Evolutionary conservation across 2,797 vertebrate genomes (phyloP), one percentile per base, ranked within the genome.

Genomic region (Leuciscus waleckii): DNA sequence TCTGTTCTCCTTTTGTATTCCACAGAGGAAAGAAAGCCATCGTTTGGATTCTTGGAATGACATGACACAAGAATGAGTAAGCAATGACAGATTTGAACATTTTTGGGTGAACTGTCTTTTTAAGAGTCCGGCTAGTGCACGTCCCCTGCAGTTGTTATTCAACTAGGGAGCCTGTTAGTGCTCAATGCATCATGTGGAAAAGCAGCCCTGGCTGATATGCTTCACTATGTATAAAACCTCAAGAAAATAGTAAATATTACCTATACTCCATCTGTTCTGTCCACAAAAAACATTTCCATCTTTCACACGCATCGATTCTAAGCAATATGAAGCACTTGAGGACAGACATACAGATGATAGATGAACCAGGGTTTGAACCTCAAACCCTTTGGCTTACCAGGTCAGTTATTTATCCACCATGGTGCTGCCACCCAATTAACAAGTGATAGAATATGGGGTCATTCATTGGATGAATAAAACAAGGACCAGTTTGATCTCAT

Each of bases 101-200:
- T 82, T 54, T 61, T 5, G 3, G 51, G 21, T 83, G 23, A 83
- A 75, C 70, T 51, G 70, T 51, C 58, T 32, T 11, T 74, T 82
- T 82, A 74, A 63, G 32, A 51, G 35, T 56, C 56, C 19, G 41
- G 56, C 61, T 74, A 68, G 37, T 68, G 37, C 79, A n/a, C 67
- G 67, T 41, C 56, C 19, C 77, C 39, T 74, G 32, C 82, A 80
- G 81, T 77, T 87, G 77, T 83, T 77, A 75, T 58, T 80, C 71
- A 84, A 51, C 46, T 32, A 61, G 61, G 67, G 29, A 67, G 81
- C 17, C 17, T 35, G 77, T 83, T 76, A 68, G 70, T 71, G 76
- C 58, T 43, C 35, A 67, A 4, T 43, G 69, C 56, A 83, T 84
- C 46, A 79, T 74, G 75, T 82, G 68, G 81, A 79, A 87, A 87